Percentiles rank a stretch among this genome's conserved stretches.
Conservation (phyloP, 2,797 vertebrate species). For the Cossypha niveicapilla region DNA sequence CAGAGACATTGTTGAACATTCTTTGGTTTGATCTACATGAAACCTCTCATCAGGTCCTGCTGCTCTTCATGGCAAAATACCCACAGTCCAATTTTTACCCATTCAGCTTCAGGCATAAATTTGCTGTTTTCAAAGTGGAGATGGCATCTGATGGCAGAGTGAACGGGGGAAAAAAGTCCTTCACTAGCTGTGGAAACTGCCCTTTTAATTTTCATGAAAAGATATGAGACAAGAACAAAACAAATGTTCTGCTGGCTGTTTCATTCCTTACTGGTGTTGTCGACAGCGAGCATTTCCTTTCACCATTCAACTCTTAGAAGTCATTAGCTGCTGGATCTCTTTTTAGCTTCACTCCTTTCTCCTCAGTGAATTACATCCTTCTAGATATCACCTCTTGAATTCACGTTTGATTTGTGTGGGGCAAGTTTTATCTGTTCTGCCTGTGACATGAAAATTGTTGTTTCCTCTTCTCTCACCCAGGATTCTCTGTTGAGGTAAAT, state of each 20-base stretch:
- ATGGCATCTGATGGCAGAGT: slow-evolving; percentile 19
- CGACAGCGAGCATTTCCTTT: neutral
- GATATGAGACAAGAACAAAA: slow-evolving; percentile 45
- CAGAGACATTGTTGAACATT: slow-evolving; percentile 17
- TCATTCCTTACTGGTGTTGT: slow-evolving; percentile 26
- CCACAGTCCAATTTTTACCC: slow-evolving; percentile 30
- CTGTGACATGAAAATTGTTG: neutral
- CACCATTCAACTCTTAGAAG: neutral
- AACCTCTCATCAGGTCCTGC: slow-evolving; percentile 42
- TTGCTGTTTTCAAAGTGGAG: slow-evolving; percentile 40
- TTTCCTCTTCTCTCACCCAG: neutral
- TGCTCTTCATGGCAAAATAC: slow-evolving; percentile 40
- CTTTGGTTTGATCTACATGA: slow-evolving; percentile 37
- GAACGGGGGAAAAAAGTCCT: neutral
- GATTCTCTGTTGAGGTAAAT: slow-evolving; percentile 14
- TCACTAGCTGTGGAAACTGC: slow-evolving; percentile 43
- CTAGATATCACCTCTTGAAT: slow-evolving; percentile 9
- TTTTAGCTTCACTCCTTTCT: slow-evolving; percentile 21
- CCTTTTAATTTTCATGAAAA: slow-evolving; percentile 49
- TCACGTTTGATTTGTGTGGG: neutral
- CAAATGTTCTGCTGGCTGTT: slow-evolving; percentile 32
- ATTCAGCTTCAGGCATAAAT: slow-evolving; percentile 47
- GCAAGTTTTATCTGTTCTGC: neutral
- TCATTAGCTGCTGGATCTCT: slow-evolving; percentile 11
- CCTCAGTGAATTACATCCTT: neutral